Percentiles rank a stretch among this genome's conserved stretches.
Evolutionary conservation across 2,888 invertebrate genomes (phyloP).

Genomic region (Melieria omissa): DNA sequence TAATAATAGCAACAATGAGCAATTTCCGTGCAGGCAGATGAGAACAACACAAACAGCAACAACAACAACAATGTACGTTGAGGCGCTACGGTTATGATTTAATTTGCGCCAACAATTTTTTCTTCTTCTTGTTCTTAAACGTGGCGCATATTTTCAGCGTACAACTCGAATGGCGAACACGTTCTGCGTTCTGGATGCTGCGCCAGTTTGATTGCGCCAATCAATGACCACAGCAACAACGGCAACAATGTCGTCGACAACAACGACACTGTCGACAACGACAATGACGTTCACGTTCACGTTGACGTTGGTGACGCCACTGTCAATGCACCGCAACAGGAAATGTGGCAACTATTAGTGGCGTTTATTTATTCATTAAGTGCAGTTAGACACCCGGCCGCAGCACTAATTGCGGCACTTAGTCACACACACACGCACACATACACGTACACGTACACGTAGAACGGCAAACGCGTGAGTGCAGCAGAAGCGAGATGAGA

Average conservation of each 20-base stretch:
- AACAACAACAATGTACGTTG: conserved; percentile 11
- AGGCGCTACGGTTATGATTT: conserved; percentile 24
- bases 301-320: not conserved
- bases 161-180: too few relatives aligned
- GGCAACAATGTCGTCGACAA: not conserved
- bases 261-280: conserved; percentile 1
- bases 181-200: too few relatives aligned
- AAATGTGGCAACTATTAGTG: conserved; percentile 63
- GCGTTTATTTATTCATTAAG: conserved; percentile 65
- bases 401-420: conserved; percentile 46
- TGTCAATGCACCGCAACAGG: conserved; percentile 48
- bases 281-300: not conserved
- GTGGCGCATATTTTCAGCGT: too few relatives aligned
- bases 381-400: conserved; percentile 47
- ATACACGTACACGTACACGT: conserved; percentile 5
- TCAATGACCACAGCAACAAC: conserved; percentile 9
- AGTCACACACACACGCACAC: conserved; percentile 27
- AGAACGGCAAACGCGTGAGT: not conserved
- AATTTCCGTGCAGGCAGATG: conserved; percentile 15
- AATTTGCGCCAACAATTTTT: conserved; percentile 11
- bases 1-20: not conserved
- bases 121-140: too few relatives aligned
- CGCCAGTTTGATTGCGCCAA: too few relatives aligned
- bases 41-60: conserved; percentile 12
- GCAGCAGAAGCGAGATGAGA: too few relatives aligned